Base-by-base conservation (phyloP, 2,797 vertebrate genomes). In the Merluccius polli region DNA sequence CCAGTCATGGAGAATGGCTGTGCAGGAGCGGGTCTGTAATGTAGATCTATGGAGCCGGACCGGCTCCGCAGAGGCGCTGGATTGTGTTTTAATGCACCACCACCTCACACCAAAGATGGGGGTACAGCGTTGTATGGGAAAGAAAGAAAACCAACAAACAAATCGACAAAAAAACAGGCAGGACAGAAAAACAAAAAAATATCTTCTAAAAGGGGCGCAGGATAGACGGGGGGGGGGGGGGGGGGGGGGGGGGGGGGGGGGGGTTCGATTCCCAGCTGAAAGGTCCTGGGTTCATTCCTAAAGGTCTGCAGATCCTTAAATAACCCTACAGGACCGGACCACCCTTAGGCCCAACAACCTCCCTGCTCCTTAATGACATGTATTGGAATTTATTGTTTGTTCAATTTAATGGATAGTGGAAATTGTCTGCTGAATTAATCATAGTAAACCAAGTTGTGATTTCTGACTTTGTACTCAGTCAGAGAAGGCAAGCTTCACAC, bases 21-120 rank as follows among this genome's bases (percentile, higher is more conserved):
- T 74, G 78, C 75, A 77, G 85, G 84, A 81, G 73, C 73, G 13
- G 21, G 30, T 70, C 78, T 84, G 82, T 89, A 88, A 90, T 85
- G 82, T 85, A 85, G 89, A 89, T 90, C 80, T 89, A 87, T 85
- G 84, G 79, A 74, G 83, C 74, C 70, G 77, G 86, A 86, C 84
- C 80, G 88, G 88, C 84, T 89, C 90, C 88, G 85, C 74, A 72
- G 82, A 90, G 83, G 83, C 87, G 84, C 73, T 81, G 80, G 86
- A 86, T 80, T 88, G 86, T 85, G 85, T 82, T 89, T 90, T 86
- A 90, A 82, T 85, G 86, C 87, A 83, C 82, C 81, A 85, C 86
- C 88, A 86, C 85, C 86, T 65, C 76, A 87, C 86, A 88, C 31
- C 21, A 89, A 65, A 76, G 84, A 79, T 75, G 78, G 74, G 74